phyloP scores from a whole-genome alignment of 2,888 invertebrate species.

The Amiota communis region DNA sequence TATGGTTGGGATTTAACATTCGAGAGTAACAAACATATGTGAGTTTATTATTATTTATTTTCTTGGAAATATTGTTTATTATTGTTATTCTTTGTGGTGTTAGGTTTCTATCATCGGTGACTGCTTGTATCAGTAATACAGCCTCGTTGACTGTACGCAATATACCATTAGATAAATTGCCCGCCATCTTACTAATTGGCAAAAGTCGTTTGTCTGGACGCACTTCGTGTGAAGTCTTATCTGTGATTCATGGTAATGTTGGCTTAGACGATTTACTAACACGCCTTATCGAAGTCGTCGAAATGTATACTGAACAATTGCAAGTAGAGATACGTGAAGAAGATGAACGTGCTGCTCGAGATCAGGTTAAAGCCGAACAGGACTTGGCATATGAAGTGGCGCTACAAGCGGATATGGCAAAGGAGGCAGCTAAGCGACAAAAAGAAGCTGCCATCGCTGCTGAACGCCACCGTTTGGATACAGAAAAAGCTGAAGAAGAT shows the following conservation, averaged over 20 bases:
- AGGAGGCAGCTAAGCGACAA: constrained; percentile 87
- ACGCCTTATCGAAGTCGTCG: constrained; percentile 88
- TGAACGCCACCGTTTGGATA: constrained; percentile 83
- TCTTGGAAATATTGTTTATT: constrained; percentile 1
- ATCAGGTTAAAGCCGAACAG: constrained; percentile 92
- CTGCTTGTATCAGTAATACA: constrained; percentile 84
- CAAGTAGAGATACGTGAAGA: constrained; percentile 87
- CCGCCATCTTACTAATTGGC: constrained; percentile 91
- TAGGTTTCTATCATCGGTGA: constrained; percentile 84
- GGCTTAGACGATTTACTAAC: constrained; percentile 92
- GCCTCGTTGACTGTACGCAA: constrained; percentile 89
- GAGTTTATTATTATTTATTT: constrained; percentile 35
- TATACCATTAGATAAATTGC: constrained; percentile 89
- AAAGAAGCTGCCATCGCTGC: constrained; percentile 80
- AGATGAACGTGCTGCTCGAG: constrained; percentile 89
- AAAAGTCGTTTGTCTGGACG: constrained; percentile 78
- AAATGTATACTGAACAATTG: constrained; percentile 86
- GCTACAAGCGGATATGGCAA: constrained; percentile 83
- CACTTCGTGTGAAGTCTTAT: constrained; percentile 91
- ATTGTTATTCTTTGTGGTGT: constrained; percentile 25
- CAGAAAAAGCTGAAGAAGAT: constrained; percentile 80
- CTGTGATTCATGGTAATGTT: constrained; percentile 88
- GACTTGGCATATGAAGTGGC: constrained; percentile 94
- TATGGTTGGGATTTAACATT: constrained; percentile 98
- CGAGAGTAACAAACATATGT: constrained; percentile 88